Evolutionary conservation across 1,140 invertebrate genomes (phyloP).

Genomic region (Yoshiicerus persimilis): DNA sequence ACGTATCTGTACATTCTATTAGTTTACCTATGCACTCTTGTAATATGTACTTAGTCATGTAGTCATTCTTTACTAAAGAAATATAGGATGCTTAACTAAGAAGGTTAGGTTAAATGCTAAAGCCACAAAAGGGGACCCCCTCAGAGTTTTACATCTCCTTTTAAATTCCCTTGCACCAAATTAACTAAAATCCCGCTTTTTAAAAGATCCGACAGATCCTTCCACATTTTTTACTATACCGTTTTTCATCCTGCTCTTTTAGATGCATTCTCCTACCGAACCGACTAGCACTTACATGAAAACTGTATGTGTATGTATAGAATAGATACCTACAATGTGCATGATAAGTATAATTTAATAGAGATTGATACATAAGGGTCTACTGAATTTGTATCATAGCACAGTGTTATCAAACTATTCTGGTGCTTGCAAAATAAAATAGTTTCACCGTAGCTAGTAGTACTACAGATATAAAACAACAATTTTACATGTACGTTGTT

Average conservation of each 20-base stretch:
- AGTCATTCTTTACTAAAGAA: background rate
- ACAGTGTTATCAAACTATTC: too few species aligned
- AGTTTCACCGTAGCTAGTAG: too few species aligned
- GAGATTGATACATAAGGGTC: too few species aligned
- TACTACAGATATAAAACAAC: too few species aligned
- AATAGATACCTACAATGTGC: too few species aligned
- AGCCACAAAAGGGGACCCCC: slow-evolving; percentile 6
- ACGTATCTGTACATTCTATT: too few species aligned
- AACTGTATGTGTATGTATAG: background rate
- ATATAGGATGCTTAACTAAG: background rate
- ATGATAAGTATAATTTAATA: too few species aligned
- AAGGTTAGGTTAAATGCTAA: background rate
- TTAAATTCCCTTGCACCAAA: slow-evolving; percentile 14
- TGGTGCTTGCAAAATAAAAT: too few species aligned
- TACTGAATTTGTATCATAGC: too few species aligned
- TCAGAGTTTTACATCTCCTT: slow-evolving; percentile 9
- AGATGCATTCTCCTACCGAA: background rate
- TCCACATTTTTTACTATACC: background rate
- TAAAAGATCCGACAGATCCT: background rate
- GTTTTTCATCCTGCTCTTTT: background rate
- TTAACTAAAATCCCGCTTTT: slow-evolving; percentile 12
- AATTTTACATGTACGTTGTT: background rate
- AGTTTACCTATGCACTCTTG: too few species aligned
- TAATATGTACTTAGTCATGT: background rate
- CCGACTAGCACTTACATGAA: background rate